These are phyloP conservation scores for Drosophila asahinai DNA, from an alignment of 1,140 invertebrate species.

Conservation along the genomic window DNA sequence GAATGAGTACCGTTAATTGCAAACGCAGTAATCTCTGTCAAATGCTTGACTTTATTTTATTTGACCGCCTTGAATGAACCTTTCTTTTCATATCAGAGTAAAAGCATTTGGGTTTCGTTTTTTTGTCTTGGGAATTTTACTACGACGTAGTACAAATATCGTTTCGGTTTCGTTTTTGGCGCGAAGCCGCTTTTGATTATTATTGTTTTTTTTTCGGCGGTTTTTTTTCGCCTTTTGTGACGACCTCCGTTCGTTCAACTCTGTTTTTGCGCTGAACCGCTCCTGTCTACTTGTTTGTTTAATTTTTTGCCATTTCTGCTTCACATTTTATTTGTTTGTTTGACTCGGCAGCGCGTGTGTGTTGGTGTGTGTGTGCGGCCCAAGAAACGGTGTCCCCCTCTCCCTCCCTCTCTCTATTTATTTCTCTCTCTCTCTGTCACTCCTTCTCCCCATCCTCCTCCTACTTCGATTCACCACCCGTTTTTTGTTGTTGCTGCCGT, in stretches of 20 bases:
- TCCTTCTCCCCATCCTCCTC: conserved; percentile 13
- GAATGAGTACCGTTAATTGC: neutral
- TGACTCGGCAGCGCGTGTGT: conserved; percentile 77
- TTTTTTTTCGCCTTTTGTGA: conserved; percentile 40
- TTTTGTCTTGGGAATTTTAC: conserved; percentile 64
- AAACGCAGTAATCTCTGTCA: neutral
- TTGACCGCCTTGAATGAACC: conserved; percentile 28
- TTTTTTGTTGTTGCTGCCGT: conserved; percentile 49
- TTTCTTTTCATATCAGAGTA: conserved; percentile 36
- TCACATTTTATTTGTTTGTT: conserved; percentile 85
- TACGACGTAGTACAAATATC: conserved; percentile 77
- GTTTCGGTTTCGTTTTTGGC: conserved; percentile 56
- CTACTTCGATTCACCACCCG: conserved; percentile 5
- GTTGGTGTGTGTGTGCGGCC: conserved; percentile 65
- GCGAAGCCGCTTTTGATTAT: conserved; percentile 42
- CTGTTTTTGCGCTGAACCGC: conserved; percentile 72
- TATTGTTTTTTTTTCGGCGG: conserved; percentile 31
- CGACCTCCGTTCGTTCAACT: conserved; percentile 75
- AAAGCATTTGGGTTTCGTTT: conserved; percentile 21
- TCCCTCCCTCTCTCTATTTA: neutral
- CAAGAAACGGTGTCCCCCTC: conserved; percentile 58
- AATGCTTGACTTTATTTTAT: neutral
- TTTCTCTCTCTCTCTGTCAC: neutral
- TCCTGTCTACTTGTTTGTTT: conserved; percentile 85
- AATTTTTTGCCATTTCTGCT: conserved; percentile 85